These are phyloP conservation scores for Ceyx melanurus DNA, from an alignment of 2,113 vertebrate species.

Conservation along the genomic window DNA sequence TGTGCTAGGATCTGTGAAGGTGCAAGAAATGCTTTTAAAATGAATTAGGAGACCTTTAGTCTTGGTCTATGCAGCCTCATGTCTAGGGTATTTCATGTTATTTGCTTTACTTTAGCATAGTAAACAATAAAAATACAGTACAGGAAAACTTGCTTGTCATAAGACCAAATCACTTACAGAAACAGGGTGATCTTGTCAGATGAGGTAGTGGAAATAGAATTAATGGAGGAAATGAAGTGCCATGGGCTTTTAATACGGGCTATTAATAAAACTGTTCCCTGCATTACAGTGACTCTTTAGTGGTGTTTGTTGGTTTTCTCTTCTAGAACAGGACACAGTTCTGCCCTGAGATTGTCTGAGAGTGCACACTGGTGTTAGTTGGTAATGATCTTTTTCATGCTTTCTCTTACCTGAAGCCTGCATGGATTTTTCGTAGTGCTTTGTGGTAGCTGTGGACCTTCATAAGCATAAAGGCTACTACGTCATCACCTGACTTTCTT, in stretches of 20 bases:
- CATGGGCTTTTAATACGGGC: not conserved
- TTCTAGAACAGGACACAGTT: not conserved
- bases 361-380: rapidly evolving
- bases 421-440: not conserved
- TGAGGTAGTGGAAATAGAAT: not conserved
- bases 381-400: rapidly evolving
- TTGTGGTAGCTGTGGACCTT: not conserved
- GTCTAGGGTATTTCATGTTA: not conserved
- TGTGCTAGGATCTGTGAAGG: not conserved
- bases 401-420: not conserved
- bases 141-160: not conserved
- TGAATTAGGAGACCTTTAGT: not conserved
- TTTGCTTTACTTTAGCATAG: not conserved
- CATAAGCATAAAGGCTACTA: not conserved
- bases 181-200: not conserved
- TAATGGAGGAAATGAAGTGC: rapidly evolving
- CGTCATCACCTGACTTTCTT: too few species aligned
- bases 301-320: not conserved
- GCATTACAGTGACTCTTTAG: not conserved
- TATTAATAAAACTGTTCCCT: not conserved
- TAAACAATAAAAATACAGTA: not conserved
- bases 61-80: not conserved
- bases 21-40: not conserved
- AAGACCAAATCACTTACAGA: not conserved
- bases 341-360: not conserved